Percentiles rank a stretch among this genome's conserved stretches.
Evolutionary conservation across 2,888 invertebrate species (phyloP).

Genomic region (Oxytorus armatus): DNA sequence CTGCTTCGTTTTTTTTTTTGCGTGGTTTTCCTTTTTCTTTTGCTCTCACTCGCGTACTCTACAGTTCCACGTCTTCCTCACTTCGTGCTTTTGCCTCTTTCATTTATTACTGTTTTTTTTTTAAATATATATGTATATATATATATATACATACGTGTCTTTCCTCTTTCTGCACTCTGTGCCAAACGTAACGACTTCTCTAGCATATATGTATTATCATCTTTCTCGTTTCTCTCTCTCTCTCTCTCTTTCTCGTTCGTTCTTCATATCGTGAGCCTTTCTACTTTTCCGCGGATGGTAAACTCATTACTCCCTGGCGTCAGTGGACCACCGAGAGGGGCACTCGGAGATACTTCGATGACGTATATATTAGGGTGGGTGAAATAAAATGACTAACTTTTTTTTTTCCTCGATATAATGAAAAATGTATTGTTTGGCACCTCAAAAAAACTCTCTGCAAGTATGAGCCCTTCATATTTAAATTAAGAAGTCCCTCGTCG

Average conservation of each 20-base stretch:
- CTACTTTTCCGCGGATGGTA: conserved; percentile 74
- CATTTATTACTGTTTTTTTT: conserved; percentile 24
- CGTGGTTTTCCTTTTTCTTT: conserved; percentile 50
- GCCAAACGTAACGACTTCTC: conserved; percentile 55
- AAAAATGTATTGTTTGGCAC: no score
- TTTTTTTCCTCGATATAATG: no score
- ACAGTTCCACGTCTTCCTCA: conserved; percentile 51
- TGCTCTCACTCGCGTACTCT: conserved; percentile 29
- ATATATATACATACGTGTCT: conserved; percentile 23
- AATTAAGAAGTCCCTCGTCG: no score
- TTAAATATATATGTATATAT: not conserved
- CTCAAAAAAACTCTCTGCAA: no score
- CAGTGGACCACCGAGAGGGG: conserved; percentile 65
- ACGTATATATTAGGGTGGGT: no score
- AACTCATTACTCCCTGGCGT: conserved; percentile 76
- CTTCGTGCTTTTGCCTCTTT: conserved; percentile 57
- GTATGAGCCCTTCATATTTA: no score
- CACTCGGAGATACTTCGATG: conserved; percentile 27
- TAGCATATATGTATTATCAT: conserved; percentile 52
- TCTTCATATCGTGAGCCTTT: conserved; percentile 55
- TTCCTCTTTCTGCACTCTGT: conserved; percentile 54
- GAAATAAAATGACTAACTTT: no score
- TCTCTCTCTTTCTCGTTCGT: conserved; percentile 29
- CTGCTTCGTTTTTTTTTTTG: conserved; percentile 63
- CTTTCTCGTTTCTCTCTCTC: conserved; percentile 42